phyloP scores from a whole-genome alignment of 2,797 vertebrate genomes.

The Tolypeutes matacus region DNA sequence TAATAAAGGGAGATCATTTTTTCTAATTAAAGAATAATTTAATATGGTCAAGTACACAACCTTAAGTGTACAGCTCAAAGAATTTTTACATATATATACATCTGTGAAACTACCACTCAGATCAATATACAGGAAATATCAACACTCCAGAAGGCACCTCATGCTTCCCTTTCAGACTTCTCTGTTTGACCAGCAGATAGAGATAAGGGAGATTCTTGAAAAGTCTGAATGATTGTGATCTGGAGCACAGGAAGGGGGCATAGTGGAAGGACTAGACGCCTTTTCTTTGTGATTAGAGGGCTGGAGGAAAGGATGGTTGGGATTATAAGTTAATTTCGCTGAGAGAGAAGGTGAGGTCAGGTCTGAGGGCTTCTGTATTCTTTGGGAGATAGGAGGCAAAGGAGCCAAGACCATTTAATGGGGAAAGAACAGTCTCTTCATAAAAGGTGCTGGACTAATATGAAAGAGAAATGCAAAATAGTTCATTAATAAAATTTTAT shows the following conservation, averaged over 20 bases:
- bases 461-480: too few species aligned
- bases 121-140: not conserved
- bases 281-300: not conserved
- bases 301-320: not conserved
- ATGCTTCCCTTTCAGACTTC: not conserved
- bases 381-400: too few species aligned
- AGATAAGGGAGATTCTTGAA: not conserved
- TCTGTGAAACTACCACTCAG: too few species aligned
- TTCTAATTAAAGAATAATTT: not conserved
- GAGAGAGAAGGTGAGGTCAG: not conserved
- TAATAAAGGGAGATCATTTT: not conserved
- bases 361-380: not conserved
- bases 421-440: not conserved
- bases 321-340: not conserved
- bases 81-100: too few species aligned
- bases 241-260: not conserved
- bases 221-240: not conserved
- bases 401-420: too few species aligned
- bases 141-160: not conserved
- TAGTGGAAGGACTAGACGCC: not conserved
- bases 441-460: not conserved
- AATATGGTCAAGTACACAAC: not conserved
- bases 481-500: too few species aligned
- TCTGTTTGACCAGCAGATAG: not conserved
- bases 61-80: not conserved